Percentiles rank a stretch among this genome's conserved stretches.
These are phyloP conservation scores for Notothenia rossii DNA, from an alignment of 2,113 vertebrate genomes.

Conservation along the genomic window DNA sequence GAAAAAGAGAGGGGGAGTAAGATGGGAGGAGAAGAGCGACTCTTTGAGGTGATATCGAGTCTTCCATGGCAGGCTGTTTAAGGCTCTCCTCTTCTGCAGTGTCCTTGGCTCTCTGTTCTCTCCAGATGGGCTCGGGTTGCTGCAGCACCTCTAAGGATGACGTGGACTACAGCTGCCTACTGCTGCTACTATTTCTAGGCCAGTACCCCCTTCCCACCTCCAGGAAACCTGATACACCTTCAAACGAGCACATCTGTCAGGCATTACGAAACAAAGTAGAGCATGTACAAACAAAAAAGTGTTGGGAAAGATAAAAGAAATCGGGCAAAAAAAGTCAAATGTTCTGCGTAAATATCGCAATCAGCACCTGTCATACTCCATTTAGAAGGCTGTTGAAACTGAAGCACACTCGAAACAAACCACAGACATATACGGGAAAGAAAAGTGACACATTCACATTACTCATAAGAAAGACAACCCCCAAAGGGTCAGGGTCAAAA, in stretches of 20 bases:
- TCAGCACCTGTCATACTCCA: neutral
- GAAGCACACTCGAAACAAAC: neutral
- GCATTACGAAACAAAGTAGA: neutral
- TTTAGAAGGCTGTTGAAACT: constrained; percentile 1
- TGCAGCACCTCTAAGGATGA: constrained; percentile 63
- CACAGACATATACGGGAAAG: neutral
- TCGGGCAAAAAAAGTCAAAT: neutral
- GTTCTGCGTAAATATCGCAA: neutral
- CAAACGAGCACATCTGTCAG: constrained; percentile 62
- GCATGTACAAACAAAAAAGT: constrained; percentile 13
- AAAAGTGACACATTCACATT: neutral
- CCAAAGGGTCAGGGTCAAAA: constrained; percentile 40
- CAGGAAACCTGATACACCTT: constrained; percentile 56
- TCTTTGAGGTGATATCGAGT: constrained; percentile 60
- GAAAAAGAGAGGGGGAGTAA: constrained; percentile 9
- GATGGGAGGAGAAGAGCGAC: constrained; percentile 45
- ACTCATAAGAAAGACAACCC: constrained; percentile 7
- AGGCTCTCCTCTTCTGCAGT: constrained; percentile 49
- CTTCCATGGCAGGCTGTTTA: constrained; percentile 69
- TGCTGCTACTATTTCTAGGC: constrained; percentile 53
- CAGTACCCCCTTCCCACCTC: constrained; percentile 44
- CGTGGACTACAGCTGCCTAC: constrained; percentile 59
- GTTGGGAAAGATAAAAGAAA: constrained; percentile 8
- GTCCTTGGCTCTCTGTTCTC: constrained; percentile 68
- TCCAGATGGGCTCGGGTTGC: constrained; percentile 64